Conservation (phyloP, 2,888 invertebrate species). For the Hyles lineata region DNA sequence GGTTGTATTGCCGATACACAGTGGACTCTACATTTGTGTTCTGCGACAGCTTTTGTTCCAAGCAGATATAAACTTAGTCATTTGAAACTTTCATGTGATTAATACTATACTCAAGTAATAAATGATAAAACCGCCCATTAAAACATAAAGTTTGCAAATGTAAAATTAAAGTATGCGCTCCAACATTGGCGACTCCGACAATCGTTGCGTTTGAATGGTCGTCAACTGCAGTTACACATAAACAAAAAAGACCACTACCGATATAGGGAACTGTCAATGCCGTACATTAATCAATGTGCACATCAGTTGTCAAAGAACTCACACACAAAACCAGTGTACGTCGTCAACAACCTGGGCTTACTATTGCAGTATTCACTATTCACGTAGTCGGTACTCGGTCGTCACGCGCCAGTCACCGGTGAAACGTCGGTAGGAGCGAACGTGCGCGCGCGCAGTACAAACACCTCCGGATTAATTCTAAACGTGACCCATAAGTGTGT, state of each 20-base stretch:
- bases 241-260: conserved; percentile 1
- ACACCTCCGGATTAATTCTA: conserved; percentile 54
- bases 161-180: background rate
- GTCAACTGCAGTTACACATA: conserved; percentile 9
- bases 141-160: no score
- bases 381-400: conserved; percentile 34
- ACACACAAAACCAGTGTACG: conserved; percentile 70
- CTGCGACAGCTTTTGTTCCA: background rate
- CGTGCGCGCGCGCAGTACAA: conserved; percentile 58
- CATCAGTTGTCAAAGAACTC: conserved; percentile 60
- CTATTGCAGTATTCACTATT: conserved; percentile 37
- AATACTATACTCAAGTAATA: background rate
- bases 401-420: conserved; percentile 67
- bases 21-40: background rate
- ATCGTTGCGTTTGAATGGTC: background rate
- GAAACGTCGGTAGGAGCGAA: conserved; percentile 58
- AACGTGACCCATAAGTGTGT: conserved; percentile 65
- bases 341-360: conserved; percentile 58
- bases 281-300: conserved; percentile 55
- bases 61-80: background rate
- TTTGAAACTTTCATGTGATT: background rate
- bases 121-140: background rate
- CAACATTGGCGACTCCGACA: background rate
- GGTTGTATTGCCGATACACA: no score
- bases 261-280: conserved; percentile 36